phyloP scores from a whole-genome alignment of 2,797 vertebrate genomes.

The Coracias cyanogaster region DNA sequence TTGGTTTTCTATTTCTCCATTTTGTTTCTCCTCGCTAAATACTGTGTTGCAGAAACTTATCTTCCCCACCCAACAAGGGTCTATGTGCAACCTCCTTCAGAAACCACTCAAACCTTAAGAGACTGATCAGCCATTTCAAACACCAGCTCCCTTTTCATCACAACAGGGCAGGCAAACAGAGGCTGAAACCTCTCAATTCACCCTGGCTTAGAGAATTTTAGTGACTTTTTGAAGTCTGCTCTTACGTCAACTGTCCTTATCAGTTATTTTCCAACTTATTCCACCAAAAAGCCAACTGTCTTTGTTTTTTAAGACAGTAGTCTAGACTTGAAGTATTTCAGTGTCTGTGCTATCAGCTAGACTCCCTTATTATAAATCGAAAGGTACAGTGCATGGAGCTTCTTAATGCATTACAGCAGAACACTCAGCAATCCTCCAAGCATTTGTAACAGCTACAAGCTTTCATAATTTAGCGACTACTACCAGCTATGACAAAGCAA shows the following conservation, averaged over 20 bases:
- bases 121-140: not conserved
- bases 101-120: not conserved
- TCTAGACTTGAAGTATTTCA: conserved; percentile 39
- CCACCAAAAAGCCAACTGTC: not conserved
- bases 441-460: conserved; percentile 24
- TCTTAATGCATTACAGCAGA: conserved; percentile 34
- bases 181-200: not conserved
- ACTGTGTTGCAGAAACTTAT: not conserved
- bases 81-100: accelerated
- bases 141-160: not conserved
- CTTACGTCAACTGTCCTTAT: not conserved
- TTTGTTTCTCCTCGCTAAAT: not conserved
- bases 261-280: conserved; percentile 16
- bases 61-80: not conserved
- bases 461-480: conserved; percentile 41
- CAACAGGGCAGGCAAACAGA: not conserved
- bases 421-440: conserved; percentile 36
- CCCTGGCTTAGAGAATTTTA: not conserved
- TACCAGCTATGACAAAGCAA: conserved; percentile 47
- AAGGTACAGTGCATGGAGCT: not conserved
- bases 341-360: not conserved
- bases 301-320: conserved; percentile 16
- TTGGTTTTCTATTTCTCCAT: not conserved
- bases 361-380: conserved; percentile 38
- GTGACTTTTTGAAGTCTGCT: not conserved